Evolutionary conservation across 1,140 invertebrate species (phyloP).

Genomic region (Acromyrmex heyeri): DNA sequence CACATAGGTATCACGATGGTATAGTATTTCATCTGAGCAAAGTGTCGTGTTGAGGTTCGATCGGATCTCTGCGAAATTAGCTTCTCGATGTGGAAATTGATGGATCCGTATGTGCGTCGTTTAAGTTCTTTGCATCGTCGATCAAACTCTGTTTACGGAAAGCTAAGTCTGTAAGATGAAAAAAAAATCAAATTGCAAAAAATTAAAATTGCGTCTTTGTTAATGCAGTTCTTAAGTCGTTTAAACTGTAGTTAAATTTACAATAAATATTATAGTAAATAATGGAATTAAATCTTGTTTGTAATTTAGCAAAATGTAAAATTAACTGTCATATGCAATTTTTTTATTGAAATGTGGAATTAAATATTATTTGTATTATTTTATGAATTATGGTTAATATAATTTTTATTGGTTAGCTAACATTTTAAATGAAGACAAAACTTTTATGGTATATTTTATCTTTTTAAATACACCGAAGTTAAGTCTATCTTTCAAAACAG

Average conservation of each 20-base stretch:
- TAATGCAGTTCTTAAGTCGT: not conserved
- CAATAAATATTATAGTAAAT: not conserved
- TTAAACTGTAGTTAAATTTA: not conserved
- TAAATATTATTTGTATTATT: not conserved
- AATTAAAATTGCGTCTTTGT: not conserved
- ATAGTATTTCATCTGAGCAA: slow-evolving; percentile 35
- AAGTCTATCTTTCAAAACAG: not conserved
- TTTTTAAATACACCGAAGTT: not conserved
- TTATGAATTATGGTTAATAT: not conserved
- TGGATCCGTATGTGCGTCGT: not conserved
- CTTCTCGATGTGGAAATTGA: not conserved
- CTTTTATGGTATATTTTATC: not conserved
- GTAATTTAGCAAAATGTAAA: not conserved
- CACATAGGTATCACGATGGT: slow-evolving; percentile 50
- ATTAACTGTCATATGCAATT: not conserved
- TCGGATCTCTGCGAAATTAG: slow-evolving; percentile 9
- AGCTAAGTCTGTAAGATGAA: not conserved
- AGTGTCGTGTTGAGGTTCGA: not conserved
- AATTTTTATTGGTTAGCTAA: not conserved
- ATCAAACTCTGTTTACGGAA: slow-evolving; percentile 14
- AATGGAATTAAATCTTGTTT: not conserved
- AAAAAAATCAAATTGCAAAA: not conserved
- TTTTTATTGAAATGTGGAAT: too few species aligned
- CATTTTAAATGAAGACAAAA: not conserved
- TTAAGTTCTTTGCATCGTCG: not conserved